Percentiles rank a stretch among this genome's conserved stretches.
These are phyloP conservation scores for Sesia apiformis DNA, from an alignment of 2,888 invertebrate genomes.

Conservation along the genomic window DNA sequence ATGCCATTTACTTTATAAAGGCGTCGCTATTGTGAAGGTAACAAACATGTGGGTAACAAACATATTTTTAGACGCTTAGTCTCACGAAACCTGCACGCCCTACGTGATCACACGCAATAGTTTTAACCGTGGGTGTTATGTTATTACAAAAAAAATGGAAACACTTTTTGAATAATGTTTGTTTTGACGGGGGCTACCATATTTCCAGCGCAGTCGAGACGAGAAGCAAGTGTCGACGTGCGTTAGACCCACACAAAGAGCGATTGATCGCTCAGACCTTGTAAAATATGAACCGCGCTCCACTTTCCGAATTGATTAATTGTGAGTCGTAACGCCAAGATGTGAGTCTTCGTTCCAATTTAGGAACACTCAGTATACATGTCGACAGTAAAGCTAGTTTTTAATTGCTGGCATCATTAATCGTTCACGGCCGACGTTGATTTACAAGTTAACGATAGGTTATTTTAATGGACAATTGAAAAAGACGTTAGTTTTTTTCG, in stretches of 20 bases:
- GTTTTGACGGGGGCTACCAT: constrained; percentile 57
- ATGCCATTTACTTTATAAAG: not conserved
- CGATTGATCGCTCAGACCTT: constrained; percentile 52
- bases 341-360: constrained; percentile 42
- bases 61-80: not conserved
- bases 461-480: constrained; percentile 18
- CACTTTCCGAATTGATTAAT: constrained; percentile 68
- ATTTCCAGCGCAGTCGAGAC: constrained; percentile 38
- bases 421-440: constrained; percentile 28
- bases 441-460: constrained; percentile 28
- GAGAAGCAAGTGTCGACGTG: constrained; percentile 44
- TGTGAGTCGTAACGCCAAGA: constrained; percentile 44
- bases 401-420: constrained; percentile 48
- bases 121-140: constrained; percentile 50
- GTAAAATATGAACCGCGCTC: constrained; percentile 56
- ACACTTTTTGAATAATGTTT: constrained; percentile 65
- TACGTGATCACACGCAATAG: constrained; percentile 46
- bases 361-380: constrained; percentile 41
- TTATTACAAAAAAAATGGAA: constrained; percentile 64
- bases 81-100: constrained; percentile 6
- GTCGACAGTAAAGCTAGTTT: constrained; percentile 40
- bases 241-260: constrained; percentile 67
- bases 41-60: not conserved
- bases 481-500: not conserved
- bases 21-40: not conserved